Evolutionary conservation across 2,888 invertebrate genomes (phyloP).

Genomic region (Endomychus coccineus): DNA sequence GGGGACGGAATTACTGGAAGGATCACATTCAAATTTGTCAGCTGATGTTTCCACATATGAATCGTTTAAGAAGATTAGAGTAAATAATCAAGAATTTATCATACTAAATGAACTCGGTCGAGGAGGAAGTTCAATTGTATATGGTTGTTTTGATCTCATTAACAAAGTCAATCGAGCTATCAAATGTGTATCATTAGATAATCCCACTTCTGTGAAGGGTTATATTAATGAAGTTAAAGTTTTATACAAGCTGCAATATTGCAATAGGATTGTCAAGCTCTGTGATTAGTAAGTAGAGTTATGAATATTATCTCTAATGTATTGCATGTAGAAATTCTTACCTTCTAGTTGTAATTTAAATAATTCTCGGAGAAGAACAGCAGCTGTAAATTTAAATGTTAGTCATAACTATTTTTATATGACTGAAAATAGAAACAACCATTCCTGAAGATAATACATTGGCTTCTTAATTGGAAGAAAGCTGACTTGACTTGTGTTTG

Average conservation of each 20-base stretch:
- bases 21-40: constrained; percentile 7
- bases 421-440: no score
- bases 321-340: no score
- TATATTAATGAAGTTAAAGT: constrained; percentile 86
- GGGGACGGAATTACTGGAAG: no score
- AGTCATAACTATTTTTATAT: no score
- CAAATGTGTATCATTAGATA: constrained; percentile 77
- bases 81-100: constrained; percentile 67
- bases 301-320: background rate
- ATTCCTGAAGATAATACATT: no score
- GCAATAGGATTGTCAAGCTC: constrained; percentile 74
- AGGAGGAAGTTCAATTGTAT: constrained; percentile 89
- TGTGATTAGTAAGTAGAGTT: constrained; percentile 70
- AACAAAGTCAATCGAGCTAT: constrained; percentile 59
- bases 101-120: constrained; percentile 70
- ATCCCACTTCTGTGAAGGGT: constrained; percentile 63
- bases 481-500: no score
- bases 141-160: constrained; percentile 58
- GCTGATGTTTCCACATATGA: background rate
- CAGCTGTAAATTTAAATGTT: no score
- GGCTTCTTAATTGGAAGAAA: no score
- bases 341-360: no score
- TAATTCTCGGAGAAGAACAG: no score
- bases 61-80: constrained; percentile 28
- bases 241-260: constrained; percentile 71